Base-by-base conservation (phyloP, 2,888 invertebrate genomes). In the Hololepta plana region DNA sequence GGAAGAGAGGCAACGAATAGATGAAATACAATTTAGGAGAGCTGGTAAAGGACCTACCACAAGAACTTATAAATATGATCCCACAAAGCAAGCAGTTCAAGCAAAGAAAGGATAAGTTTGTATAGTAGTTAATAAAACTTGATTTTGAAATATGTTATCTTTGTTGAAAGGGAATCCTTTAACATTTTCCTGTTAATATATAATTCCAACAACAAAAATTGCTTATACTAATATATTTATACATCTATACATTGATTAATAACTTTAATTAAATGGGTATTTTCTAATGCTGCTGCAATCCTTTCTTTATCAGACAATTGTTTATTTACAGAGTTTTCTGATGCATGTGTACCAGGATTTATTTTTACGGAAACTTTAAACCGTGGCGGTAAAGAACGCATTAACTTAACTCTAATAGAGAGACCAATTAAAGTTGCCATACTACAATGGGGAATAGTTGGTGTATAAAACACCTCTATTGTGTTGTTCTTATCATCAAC, bases 371-470 rank as follows among this genome's bases (percentile, higher is more conserved):
- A 72, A 2, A 91, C 81, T 61, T 93, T 82, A 46, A 84, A 85
- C 21, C 80, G 64, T 5, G 73, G 57, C 0, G 91, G 90, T 4
- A 93, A 54, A 1, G 80, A 73, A 32, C 95, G 62, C 12, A 93
- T 59, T 4, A 98, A 58, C 47, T 91, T 87, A 0, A 96, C 93
- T 22, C 87, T 61, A 38, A 98, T 93, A 1, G 90, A 85, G 1
- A 98, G 60, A 2, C 95, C 85, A 35, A 71, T 93, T 17, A 98
- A 55, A 1, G 96, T 93, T 2, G 96, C 96, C 93, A 96, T 91
- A 41, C 91, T 91, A 46, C 98, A 98, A 46, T 98, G 95, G 0
- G 96, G 96, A 41, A 98, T 96, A 0, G 98, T 98, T 1, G 98
- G 98, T 0, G 95, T 96, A 53, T 91, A 98, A 32, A 69, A 60